phyloP scores from a whole-genome alignment of 2,797 vertebrate species.

The Tamandua tetradactyla region DNA sequence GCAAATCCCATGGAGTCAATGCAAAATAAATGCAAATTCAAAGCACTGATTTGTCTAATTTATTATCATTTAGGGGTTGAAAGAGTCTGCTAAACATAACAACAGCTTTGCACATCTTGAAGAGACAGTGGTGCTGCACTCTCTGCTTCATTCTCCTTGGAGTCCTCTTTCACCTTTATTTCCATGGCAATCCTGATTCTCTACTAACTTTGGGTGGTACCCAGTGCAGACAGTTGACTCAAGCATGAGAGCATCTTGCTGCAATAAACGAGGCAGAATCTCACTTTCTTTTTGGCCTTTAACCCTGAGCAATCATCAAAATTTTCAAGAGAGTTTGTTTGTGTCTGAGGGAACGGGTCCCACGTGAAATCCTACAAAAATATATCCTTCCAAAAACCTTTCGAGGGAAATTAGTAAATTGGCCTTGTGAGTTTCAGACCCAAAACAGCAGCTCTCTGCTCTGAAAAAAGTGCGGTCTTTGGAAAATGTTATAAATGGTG shows the following conservation, averaged over 20 bases:
- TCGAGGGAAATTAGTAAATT: background rate
- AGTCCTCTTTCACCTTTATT: background rate
- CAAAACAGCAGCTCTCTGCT: background rate
- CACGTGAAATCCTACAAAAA: background rate
- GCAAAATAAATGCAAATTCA: background rate
- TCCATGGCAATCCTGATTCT: background rate
- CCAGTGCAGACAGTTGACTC: background rate
- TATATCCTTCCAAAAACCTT: background rate
- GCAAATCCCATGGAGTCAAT: background rate
- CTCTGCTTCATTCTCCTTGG: constrained; percentile 1
- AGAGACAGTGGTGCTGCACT: background rate
- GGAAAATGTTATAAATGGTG: background rate
- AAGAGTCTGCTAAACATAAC: constrained; percentile 45
- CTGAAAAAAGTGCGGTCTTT: background rate
- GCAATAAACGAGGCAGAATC: background rate
- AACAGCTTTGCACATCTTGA: background rate
- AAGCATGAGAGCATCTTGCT: background rate
- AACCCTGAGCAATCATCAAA: background rate
- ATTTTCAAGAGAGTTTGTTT: background rate
- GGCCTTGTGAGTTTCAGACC: background rate
- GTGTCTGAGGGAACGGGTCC: background rate
- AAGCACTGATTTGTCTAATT: fast-evolving
- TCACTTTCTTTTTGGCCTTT: background rate
- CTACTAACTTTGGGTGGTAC: constrained; percentile 32
- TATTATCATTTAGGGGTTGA: constrained; percentile 38